Base-by-base conservation (phyloP, 2,888 invertebrate species). In the Meliscaeva auricollis region DNA sequence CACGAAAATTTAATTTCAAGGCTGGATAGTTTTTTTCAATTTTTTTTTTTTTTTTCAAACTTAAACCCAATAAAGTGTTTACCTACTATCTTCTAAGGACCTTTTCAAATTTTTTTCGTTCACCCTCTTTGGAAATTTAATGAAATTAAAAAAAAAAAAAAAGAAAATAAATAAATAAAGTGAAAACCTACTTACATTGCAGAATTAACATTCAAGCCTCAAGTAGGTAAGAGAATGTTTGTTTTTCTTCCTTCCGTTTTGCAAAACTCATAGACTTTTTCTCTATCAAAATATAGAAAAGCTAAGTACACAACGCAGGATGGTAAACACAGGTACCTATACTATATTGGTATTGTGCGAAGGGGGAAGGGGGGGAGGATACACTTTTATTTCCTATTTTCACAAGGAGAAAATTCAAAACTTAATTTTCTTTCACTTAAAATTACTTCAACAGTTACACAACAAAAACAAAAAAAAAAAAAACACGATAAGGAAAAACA, bases 371-470 rank as follows among this genome's bases (percentile, higher is more conserved):
- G 38, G 17, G 30, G 1, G 26, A 7, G 15, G 26, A 9, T 15
- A 8, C 4, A 38, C 58, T 60, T 22, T 17, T 58, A 22, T 38
- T 22, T 38, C 20, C 8, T 13, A 20, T 58, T 3, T 64, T 20
- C 50, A 48, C 66, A 68, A 17, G 22, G 3, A 58, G 68, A 35
- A 79, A 68, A 52, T 44, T 68, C 60, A 2, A 68, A 79, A 79
- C 72, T 46, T 50, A 50, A 64, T 79, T 79, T 77, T 68, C 38
- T 58, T 79, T 68, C 62, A 68, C 73, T 52, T 50, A 50, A 44
- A 58, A 48, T 58, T 50, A 38, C 79, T 50, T 44, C 66, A 79
- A 73, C 46, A 73, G 50, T 66, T 60, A 66, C 52, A 46, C 26
- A 68, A 62, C 58, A 52, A 80, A 11, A 46, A 66, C 7, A 35